Conservation (phyloP, 2,113 vertebrate genomes). For the Notothenia coriiceps region DNA sequence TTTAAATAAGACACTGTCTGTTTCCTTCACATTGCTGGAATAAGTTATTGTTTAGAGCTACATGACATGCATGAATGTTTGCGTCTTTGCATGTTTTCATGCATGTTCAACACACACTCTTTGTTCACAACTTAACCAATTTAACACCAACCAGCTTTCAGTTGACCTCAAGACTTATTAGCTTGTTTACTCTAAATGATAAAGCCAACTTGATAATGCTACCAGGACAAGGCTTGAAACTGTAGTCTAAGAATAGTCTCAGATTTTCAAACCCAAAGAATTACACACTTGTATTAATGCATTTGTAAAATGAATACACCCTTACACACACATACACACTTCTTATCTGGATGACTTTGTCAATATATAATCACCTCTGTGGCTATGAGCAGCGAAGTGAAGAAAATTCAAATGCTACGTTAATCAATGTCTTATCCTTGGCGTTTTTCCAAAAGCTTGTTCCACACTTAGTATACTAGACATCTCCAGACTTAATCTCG, state of each 20-base stretch:
- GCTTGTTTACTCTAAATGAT: constrained; percentile 22
- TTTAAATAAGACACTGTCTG: neutral
- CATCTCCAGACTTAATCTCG: neutral
- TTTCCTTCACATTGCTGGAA: neutral
- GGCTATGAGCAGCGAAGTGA: constrained; percentile 19
- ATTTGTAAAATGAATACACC: constrained; percentile 35
- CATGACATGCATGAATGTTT: neutral
- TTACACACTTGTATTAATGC: neutral
- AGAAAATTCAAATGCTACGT: constrained; percentile 25
- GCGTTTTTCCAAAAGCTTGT: constrained; percentile 16
- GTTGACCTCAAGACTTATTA: constrained; percentile 3
- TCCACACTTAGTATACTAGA: constrained; percentile 16
- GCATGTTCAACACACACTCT: neutral
- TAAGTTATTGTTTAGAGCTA: neutral
- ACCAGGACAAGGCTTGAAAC: neutral
- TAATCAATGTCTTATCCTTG: constrained; percentile 38
- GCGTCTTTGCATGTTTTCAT: neutral
- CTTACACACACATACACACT: no score
- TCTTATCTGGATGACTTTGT: constrained; percentile 12
- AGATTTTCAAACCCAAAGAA: neutral
- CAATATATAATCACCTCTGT: constrained; percentile 42
- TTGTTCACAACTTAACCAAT: constrained; percentile 24
- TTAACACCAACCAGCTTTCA: constrained; percentile 21
- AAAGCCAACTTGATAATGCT: neutral
- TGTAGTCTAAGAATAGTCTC: neutral